Percentiles rank a stretch among this genome's conserved stretches.
Evolutionary conservation across 2,797 vertebrate species (phyloP).

Genomic region (Rallus crepitans): DNA sequence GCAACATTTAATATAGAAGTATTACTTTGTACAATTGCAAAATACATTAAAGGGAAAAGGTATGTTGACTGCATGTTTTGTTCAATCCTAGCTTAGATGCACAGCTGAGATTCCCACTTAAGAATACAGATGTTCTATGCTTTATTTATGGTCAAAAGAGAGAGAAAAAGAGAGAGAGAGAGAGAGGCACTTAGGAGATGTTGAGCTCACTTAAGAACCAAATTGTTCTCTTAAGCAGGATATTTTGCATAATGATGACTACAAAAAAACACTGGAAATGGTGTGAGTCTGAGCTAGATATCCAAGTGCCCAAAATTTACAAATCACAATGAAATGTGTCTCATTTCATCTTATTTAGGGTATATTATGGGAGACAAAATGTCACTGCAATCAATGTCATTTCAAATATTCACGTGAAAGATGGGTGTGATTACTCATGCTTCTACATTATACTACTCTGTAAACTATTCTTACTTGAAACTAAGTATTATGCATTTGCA

Average conservation of each 20-base stretch:
- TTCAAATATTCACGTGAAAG: slow-evolving; percentile 23
- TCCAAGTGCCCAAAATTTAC: neutral
- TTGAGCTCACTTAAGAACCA: neutral
- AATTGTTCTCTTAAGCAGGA: neutral
- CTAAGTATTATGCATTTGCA: neutral
- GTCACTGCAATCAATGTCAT: slow-evolving; percentile 5
- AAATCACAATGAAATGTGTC: neutral
- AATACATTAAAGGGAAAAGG: neutral
- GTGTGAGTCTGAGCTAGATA: neutral
- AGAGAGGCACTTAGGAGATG: neutral
- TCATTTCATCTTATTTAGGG: neutral
- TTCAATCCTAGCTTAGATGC: neutral
- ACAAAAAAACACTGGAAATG: neutral
- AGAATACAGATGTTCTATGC: neutral
- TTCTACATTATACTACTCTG: neutral
- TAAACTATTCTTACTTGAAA: slow-evolving; percentile 4
- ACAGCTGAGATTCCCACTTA: neutral
- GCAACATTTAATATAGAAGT: neutral
- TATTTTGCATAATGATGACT: neutral
- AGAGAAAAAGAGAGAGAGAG: neutral
- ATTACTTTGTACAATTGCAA: neutral
- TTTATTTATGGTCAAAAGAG: neutral
- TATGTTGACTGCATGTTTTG: neutral
- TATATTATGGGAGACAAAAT: slow-evolving; percentile 17
- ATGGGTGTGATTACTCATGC: neutral